A percentile compares a stretch with the other conserved stretches of the same genome.
These are phyloP conservation scores for Omphaloscelis lunosa DNA, from an alignment of 2,888 invertebrate genomes.

Conservation along the genomic window DNA sequence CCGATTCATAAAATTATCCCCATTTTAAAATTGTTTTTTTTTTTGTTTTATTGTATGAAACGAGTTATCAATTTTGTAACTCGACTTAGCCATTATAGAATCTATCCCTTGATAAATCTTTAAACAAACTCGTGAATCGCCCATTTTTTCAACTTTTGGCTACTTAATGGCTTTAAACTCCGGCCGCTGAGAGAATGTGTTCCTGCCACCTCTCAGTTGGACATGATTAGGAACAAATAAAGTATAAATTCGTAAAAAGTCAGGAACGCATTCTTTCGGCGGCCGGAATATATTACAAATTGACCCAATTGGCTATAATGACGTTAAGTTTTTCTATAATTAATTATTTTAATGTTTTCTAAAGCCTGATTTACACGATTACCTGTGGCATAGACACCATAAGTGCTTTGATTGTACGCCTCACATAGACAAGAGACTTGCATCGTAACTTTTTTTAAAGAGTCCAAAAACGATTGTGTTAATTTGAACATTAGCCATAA, in stretches of 20 bases:
- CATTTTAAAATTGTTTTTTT: background rate
- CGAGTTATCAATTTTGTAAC: background rate
- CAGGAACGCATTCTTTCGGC: too few species aligned
- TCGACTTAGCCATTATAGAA: background rate
- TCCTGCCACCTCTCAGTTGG: too few species aligned
- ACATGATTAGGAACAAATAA: too few species aligned
- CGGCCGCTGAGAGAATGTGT: too few species aligned
- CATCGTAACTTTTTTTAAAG: background rate
- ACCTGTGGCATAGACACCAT: background rate
- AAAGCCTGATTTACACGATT: background rate
- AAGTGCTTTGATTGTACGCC: background rate
- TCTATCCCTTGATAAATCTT: background rate
- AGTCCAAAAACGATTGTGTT: background rate
- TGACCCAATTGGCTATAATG: background rate
- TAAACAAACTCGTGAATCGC: background rate
- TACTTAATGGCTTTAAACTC: too few species aligned
- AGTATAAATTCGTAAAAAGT: too few species aligned
- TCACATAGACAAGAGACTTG: background rate
- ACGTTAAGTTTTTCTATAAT: background rate
- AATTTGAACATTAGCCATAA: background rate
- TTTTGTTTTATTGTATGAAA: too few species aligned
- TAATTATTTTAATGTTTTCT: background rate
- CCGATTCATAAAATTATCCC: slow-evolving; percentile 10
- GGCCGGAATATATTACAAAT: background rate
- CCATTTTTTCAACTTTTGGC: background rate